Percentiles rank a stretch among this genome's conserved stretches.
These are phyloP conservation scores for Erebia ligea DNA, from an alignment of 2,888 invertebrate species.

Conservation along the genomic window DNA sequence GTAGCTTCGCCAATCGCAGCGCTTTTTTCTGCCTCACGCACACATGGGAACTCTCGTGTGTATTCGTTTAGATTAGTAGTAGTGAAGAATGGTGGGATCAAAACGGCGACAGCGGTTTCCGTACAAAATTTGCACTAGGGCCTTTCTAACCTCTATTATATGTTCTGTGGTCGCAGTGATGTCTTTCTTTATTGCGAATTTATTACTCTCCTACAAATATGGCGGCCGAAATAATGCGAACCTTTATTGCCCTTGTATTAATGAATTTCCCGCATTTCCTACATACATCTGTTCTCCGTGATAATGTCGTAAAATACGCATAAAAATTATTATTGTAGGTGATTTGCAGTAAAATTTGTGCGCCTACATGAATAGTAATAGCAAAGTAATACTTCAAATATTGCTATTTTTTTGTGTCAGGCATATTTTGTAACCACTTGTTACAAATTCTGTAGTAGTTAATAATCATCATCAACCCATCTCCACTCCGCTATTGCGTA, in stretches of 20 bases:
- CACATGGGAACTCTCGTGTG: no score
- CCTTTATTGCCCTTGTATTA: constrained; percentile 68
- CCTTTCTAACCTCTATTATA: no score
- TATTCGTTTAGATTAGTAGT: no score
- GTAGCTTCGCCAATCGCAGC: no score
- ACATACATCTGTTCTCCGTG: constrained; percentile 34
- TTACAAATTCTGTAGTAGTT: no score
- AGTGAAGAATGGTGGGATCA: no score
- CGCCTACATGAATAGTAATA: constrained; percentile 54
- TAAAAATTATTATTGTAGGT: constrained; percentile 34
- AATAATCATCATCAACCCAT: no score
- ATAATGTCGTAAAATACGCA: constrained; percentile 41
- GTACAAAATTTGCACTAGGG: no score
- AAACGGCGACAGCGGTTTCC: no score
- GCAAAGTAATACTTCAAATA: constrained; percentile 42
- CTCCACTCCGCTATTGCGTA: no score
- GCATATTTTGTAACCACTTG: constrained; percentile 37
- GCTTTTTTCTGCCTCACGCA: no score
- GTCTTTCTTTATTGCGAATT: constrained; percentile 68
- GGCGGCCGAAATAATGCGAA: constrained; percentile 58
- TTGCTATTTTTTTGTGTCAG: constrained; percentile 57
- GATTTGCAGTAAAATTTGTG: constrained; percentile 45
- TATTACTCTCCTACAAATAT: constrained; percentile 60
- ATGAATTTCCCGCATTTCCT: constrained; percentile 53
- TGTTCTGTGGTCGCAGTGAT: constrained; percentile 47